These are phyloP conservation scores for Proterorhinus semilunaris DNA, from an alignment of 2,113 vertebrate genomes.

Conservation along the genomic window DNA sequence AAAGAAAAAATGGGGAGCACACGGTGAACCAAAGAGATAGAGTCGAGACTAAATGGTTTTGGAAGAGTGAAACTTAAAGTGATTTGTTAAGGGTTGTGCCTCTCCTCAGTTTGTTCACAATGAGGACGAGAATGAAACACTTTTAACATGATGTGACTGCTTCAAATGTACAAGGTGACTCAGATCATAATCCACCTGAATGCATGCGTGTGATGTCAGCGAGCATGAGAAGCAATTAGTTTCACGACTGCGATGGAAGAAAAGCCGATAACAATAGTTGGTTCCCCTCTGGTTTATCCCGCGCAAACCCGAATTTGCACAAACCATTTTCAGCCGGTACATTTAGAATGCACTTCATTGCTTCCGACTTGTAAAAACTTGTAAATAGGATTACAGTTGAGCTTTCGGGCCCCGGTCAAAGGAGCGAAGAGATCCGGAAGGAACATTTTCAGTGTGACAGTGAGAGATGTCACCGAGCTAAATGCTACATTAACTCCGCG, in stretches of 20 bases:
- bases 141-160: too few relatives aligned
- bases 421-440: slow-evolving; percentile 21
- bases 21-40: too few relatives aligned
- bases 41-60: too few relatives aligned
- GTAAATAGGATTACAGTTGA: neutral
- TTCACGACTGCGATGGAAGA: neutral
- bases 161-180: too few relatives aligned
- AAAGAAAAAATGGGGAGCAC: too few relatives aligned
- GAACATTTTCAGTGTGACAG: slow-evolving; percentile 19
- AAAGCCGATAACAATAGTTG: neutral
- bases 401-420: slow-evolving; percentile 28
- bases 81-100: too few relatives aligned
- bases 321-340: neutral
- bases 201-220: too few relatives aligned
- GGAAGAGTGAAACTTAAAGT: too few relatives aligned
- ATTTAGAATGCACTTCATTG: neutral
- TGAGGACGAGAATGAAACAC: too few relatives aligned
- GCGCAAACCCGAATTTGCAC: neutral
- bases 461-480: slow-evolving; percentile 53
- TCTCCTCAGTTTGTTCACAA: too few relatives aligned
- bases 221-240: neutral
- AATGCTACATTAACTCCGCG: slow-evolving; percentile 64
- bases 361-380: neutral
- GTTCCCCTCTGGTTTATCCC: neutral
- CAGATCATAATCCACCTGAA: too few relatives aligned